Evolutionary conservation across 2,888 invertebrate genomes (phyloP).

Genomic region (Lamproptera curius): DNA sequence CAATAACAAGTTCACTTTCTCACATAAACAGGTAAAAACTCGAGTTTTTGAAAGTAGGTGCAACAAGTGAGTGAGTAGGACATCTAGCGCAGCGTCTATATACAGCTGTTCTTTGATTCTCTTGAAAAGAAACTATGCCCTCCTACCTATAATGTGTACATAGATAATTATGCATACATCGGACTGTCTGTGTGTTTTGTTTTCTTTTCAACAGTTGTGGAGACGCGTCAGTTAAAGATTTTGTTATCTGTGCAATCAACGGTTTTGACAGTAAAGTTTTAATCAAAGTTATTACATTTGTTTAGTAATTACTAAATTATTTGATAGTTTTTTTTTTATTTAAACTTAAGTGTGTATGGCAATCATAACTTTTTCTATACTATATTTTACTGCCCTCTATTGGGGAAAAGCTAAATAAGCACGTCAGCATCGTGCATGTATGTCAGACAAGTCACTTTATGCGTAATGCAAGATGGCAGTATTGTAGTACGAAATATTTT

Average conservation of each 20-base stretch:
- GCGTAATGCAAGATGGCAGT: too few relatives aligned
- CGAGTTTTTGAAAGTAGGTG: conserved; percentile 65
- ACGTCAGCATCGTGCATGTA: too few relatives aligned
- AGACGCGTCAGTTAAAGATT: neutral
- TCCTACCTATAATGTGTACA: conserved; percentile 8
- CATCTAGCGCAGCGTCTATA: conserved; percentile 23
- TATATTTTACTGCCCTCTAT: too few relatives aligned
- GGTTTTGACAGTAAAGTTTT: too few relatives aligned
- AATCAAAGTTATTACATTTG: too few relatives aligned
- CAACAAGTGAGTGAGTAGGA: conserved; percentile 40
- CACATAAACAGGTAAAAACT: conserved; percentile 55
- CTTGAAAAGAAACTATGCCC: conserved; percentile 32
- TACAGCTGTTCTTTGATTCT: conserved; percentile 50
- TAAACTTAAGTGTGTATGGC: too few relatives aligned
- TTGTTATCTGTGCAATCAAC: conserved; percentile 4
- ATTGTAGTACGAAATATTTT: too few relatives aligned
- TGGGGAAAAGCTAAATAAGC: too few relatives aligned
- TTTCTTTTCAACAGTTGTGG: conserved; percentile 2
- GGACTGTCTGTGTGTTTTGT: conserved; percentile 8
- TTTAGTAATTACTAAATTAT: too few relatives aligned
- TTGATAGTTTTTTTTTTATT: too few relatives aligned
- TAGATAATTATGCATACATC: conserved; percentile 11
- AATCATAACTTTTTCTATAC: too few relatives aligned
- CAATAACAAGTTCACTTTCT: conserved; percentile 55
- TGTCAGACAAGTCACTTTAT: too few relatives aligned